Conservation (phyloP, 2,113 vertebrate species). For the Entosphenus tridentatus region DNA sequence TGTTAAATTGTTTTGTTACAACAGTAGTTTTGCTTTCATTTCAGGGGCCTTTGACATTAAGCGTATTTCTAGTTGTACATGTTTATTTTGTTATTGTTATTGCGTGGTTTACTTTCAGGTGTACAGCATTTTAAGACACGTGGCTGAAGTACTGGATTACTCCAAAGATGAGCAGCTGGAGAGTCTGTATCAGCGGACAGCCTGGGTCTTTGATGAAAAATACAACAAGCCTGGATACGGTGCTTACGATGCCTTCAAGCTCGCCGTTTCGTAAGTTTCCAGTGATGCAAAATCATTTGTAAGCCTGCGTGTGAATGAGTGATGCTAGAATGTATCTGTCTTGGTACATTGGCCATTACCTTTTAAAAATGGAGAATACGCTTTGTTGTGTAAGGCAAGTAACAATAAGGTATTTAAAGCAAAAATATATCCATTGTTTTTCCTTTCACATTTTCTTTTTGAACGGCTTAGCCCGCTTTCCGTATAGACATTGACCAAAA, state of each 20-base stretch:
- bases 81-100: constrained; percentile 9
- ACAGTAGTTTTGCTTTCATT: neutral
- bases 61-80: neutral
- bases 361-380: no score
- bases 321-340: no score
- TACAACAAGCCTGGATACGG: constrained; percentile 88
- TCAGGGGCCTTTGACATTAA: neutral
- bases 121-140: constrained; percentile 87
- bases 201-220: constrained; percentile 94
- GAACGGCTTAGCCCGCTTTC: neutral
- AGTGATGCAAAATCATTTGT: neutral
- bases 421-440: neutral
- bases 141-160: constrained; percentile 85
- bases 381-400: no score
- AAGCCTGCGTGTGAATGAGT: no score
- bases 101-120: constrained; percentile 52
- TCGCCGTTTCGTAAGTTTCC: constrained; percentile 68
- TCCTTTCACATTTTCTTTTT: neutral
- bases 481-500: neutral
- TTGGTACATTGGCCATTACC: no score
- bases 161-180: constrained; percentile 89
- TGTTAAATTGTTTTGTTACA: neutral
- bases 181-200: constrained; percentile 79
- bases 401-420: no score
- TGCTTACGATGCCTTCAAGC: constrained; percentile 91